These are phyloP conservation scores for Atlantisia rogersi DNA, from an alignment of 2,113 vertebrate species.

Conservation along the genomic window DNA sequence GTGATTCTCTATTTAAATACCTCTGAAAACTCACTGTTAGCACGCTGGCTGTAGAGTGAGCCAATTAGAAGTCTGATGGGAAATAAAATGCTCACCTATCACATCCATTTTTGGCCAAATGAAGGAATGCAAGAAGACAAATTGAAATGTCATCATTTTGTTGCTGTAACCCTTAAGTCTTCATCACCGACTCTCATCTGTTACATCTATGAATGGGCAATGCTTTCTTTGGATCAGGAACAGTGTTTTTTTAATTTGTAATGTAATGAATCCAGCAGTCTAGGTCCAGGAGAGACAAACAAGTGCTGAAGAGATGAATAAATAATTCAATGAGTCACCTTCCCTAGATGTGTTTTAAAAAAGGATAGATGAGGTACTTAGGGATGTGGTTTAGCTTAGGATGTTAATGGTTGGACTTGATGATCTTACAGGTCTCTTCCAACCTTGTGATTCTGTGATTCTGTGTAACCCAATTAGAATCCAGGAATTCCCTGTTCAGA, in stretches of 20 bases:
- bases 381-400: too few relatives aligned
- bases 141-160: background rate
- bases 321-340: background rate
- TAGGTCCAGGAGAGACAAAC: background rate
- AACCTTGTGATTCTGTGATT: too few relatives aligned
- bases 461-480: background rate
- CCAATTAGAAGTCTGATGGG: background rate
- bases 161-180: background rate
- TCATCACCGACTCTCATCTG: slow-evolving; percentile 23
- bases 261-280: background rate
- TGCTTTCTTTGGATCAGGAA: background rate
- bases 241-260: background rate
- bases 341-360: too few relatives aligned
- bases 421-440: too few relatives aligned
- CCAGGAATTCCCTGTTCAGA: background rate
- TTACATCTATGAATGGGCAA: background rate
- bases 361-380: too few relatives aligned
- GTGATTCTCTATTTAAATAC: background rate
- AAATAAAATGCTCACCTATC: background rate
- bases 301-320: background rate
- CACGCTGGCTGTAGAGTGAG: background rate
- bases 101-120: background rate
- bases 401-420: too few relatives aligned
- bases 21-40: background rate
- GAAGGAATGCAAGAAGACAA: background rate